Conservation (phyloP, 2,797 vertebrate species). For the Liasis olivaceus region DNA sequence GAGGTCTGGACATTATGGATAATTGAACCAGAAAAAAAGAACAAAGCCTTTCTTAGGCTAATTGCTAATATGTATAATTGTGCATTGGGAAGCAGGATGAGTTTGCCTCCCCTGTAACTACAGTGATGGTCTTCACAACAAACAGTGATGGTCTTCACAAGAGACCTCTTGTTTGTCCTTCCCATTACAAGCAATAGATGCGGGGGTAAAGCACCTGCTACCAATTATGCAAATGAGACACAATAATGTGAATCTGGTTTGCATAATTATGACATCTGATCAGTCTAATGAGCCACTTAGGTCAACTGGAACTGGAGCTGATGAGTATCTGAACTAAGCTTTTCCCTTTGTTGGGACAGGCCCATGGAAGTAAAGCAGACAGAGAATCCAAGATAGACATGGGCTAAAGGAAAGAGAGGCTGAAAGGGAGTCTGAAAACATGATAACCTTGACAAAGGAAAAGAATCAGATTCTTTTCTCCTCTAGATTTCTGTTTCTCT, state of each 20-base stretch:
- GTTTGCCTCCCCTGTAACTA: too few relatives aligned
- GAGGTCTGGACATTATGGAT: neutral
- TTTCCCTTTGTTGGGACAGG: neutral
- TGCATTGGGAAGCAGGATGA: neutral
- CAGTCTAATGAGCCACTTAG: neutral
- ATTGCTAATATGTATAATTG: neutral
- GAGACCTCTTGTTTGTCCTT: neutral
- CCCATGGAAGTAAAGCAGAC: neutral
- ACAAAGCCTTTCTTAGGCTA: neutral
- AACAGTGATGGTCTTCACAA: neutral
- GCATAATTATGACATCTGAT: neutral
- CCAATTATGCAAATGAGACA: slow-evolving; percentile 7
- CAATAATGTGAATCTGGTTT: neutral
- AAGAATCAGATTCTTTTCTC: neutral
- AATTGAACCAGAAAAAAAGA: neutral
- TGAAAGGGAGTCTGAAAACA: neutral
- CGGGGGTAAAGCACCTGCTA: neutral
- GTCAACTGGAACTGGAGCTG: neutral
- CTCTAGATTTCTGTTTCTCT: neutral
- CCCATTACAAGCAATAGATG: neutral
- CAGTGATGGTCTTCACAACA: neutral
- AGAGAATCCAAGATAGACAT: neutral
- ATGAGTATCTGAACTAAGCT: neutral
- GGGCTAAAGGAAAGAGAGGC: neutral
- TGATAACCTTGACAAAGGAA: neutral